Percentiles rank a stretch among this genome's conserved stretches.
Evolutionary conservation across 1,140 invertebrate genomes (phyloP).

Genomic region (Hypsibius dujardini): DNA sequence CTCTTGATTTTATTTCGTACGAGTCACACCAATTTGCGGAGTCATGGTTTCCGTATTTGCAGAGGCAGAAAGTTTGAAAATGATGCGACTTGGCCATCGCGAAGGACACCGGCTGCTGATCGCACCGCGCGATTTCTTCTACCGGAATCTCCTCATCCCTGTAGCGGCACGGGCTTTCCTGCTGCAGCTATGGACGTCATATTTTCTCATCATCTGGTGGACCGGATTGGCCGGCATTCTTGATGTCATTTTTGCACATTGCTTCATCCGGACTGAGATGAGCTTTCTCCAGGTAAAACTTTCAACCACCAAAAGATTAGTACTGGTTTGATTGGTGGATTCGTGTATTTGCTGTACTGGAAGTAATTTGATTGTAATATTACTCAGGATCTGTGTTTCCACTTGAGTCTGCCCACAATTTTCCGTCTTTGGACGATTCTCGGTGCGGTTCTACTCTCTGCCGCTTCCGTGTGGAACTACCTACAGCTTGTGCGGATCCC

Average conservation of each 20-base stretch:
- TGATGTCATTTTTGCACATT: background rate
- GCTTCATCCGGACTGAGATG: background rate
- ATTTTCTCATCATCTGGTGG: background rate
- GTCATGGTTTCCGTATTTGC: background rate
- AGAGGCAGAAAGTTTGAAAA: background rate
- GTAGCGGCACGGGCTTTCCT: background rate
- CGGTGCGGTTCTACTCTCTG: background rate
- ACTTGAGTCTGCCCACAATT: background rate
- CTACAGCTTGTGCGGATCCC: background rate
- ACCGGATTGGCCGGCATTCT: background rate
- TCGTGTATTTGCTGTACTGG: no score
- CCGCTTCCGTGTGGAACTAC: background rate
- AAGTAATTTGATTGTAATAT: no score
- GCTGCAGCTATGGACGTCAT: background rate
- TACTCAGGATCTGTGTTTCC: background rate
- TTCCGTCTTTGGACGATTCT: background rate
- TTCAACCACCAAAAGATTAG: no score
- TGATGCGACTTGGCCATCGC: background rate
- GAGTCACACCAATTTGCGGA: background rate
- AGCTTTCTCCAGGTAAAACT: background rate
- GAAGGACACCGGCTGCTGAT: background rate
- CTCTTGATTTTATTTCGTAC: slow-evolving; percentile 1
- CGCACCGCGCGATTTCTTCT: background rate
- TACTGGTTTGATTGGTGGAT: no score
- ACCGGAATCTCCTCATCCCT: background rate